These are phyloP conservation scores for Sphenodon punctatus DNA, from an alignment of 2,797 vertebrate genomes.

Conservation along the genomic window DNA sequence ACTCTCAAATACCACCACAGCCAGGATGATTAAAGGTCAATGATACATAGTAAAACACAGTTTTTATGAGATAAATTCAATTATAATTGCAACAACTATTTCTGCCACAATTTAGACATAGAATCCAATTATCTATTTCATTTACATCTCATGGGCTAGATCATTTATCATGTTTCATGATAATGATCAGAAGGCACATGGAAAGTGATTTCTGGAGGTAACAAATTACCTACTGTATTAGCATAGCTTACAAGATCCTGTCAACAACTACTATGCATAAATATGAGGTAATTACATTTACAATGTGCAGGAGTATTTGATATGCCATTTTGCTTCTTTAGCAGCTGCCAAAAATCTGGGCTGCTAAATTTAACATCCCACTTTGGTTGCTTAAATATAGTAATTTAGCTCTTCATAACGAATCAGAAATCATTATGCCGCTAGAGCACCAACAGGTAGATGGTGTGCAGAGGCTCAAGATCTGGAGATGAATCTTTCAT, in stretches of 20 bases:
- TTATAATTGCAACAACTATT: constrained; percentile 69
- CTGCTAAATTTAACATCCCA: constrained; percentile 66
- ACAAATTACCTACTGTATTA: constrained; percentile 80
- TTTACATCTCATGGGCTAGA: constrained; percentile 74
- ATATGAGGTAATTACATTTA: constrained; percentile 80
- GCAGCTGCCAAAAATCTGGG: constrained; percentile 63
- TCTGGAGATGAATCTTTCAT: constrained; percentile 74
- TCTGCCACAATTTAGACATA: constrained; percentile 75
- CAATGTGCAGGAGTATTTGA: constrained; percentile 70
- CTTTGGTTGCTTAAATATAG: constrained; percentile 58
- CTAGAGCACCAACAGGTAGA: constrained; percentile 68
- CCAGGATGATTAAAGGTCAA: constrained; percentile 69
- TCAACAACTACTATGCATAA: constrained; percentile 77
- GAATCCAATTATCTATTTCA: constrained; percentile 83
- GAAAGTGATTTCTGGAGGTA: constrained; percentile 79
- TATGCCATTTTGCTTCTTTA: constrained; percentile 66
- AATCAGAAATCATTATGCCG: constrained; percentile 62
- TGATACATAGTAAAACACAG: constrained; percentile 52
- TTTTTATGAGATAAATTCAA: constrained; percentile 68
- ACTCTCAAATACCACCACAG: constrained; percentile 33
- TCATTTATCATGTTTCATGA: constrained; percentile 82
- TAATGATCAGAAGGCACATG: constrained; percentile 78
- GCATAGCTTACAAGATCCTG: constrained; percentile 77
- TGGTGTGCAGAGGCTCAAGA: constrained; percentile 36
- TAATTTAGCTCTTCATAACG: constrained; percentile 62